Evolutionary conservation across 2,797 vertebrate species (phyloP).

Genomic region (Decapterus maruadsi): DNA sequence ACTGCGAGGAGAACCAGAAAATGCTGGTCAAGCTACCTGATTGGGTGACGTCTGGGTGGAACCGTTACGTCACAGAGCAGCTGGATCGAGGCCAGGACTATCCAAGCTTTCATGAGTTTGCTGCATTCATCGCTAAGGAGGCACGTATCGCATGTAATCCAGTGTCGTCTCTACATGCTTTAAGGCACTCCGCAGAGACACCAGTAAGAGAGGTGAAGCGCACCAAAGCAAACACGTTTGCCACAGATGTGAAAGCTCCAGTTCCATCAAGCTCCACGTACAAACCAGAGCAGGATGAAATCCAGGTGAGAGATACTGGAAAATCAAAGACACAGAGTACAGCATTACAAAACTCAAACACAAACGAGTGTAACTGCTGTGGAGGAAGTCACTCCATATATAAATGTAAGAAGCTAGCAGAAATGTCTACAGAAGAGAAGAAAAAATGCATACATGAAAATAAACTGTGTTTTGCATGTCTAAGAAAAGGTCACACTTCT

Average conservation of each 20-base stretch:
- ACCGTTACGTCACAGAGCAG: neutral
- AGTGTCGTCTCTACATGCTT: neutral
- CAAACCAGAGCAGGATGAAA: no score
- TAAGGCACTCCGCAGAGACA: neutral
- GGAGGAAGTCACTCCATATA: conserved; percentile 5
- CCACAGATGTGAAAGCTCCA: no score
- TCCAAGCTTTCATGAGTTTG: conserved; percentile 11
- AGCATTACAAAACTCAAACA: no score
- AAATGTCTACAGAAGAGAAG: neutral
- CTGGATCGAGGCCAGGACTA: neutral
- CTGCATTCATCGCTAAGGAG: neutral
- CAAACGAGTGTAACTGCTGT: neutral
- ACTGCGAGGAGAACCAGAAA: conserved; percentile 6
- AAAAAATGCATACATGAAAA: neutral
- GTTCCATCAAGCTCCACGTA: no score
- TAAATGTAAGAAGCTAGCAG: neutral
- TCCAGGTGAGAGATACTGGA: no score
- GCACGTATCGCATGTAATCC: conserved; percentile 12
- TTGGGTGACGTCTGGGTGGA: neutral
- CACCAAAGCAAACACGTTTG: no score
- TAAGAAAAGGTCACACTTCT: conserved; percentile 9
- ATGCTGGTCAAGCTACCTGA: conserved; percentile 5
- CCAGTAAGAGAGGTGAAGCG: no score
- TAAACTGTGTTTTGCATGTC: conserved; percentile 19
- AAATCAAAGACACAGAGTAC: no score